These are phyloP conservation scores for Caenorhabditis virilis DNA, from an alignment of 2,888 invertebrate genomes.

Conservation along the genomic window DNA sequence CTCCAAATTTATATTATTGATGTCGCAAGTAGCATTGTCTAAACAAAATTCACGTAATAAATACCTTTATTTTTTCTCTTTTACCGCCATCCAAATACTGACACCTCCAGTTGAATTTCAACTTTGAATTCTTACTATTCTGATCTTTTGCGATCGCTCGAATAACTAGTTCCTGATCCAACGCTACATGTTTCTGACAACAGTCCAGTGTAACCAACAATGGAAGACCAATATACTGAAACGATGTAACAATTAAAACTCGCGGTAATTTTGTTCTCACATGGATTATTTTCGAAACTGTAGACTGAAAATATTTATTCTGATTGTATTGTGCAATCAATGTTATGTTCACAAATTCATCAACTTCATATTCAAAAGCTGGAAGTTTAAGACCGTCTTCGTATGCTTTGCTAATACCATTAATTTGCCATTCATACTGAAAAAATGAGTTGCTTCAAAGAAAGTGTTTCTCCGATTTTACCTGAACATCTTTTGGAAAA, in stretches of 20 bases:
- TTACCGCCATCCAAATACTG: conserved; percentile 7
- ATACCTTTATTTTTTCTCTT: no score
- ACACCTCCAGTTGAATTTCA: conserved; percentile 24
- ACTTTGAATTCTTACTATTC: conserved; percentile 13
- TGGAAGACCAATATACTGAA: conserved; percentile 31
- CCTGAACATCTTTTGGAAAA: conserved; percentile 35
- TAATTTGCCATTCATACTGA: conserved; percentile 40
- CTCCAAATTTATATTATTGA: conserved; percentile 3
- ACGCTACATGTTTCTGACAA: conserved; percentile 22
- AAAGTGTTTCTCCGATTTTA: not conserved
- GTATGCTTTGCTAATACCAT: conserved; percentile 15
- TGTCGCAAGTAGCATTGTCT: no score
- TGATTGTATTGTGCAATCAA: conserved; percentile 22
- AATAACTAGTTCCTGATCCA: conserved; percentile 18
- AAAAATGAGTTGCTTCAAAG: conserved; percentile 3
- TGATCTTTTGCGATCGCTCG: conserved; percentile 17
- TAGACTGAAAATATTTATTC: conserved; percentile 22
- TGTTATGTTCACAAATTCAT: conserved; percentile 26
- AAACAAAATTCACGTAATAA: no score
- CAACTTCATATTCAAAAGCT: conserved; percentile 12
- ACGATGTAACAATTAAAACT: not conserved
- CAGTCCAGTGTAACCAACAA: conserved; percentile 23
- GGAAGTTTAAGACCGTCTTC: conserved; percentile 31
- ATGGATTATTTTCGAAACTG: conserved; percentile 22
- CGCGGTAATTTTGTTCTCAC: conserved; percentile 5